Evolutionary conservation across 2,113 vertebrate species (phyloP), one percentile per base, ranked within the genome.

Genomic region (Lichenostomus cassidix): DNA sequence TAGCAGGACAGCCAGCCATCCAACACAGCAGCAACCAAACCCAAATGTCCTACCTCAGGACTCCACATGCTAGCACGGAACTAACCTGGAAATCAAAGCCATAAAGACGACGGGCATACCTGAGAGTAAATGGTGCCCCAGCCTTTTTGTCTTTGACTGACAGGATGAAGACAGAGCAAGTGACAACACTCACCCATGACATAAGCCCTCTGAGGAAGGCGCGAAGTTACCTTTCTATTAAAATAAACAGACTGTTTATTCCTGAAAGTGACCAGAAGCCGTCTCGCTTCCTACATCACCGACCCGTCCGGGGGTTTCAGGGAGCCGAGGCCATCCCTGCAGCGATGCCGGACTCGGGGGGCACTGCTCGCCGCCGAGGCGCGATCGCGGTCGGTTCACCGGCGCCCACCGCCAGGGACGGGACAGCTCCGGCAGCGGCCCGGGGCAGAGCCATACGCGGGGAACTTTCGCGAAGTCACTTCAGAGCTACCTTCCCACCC

Each of bases 11-110:
- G 37, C 49, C 20, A 53, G 5, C 75, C 33, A n/a, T 15, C 50
- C 77, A 86, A 80, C 2, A 53, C 60, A 2, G 50, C 52, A 18
- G 37, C 90, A 63, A 52, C 50, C 77, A 52, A 83, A 46, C 21
- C 49, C 49, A 27, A 64, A 55, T 16, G 76, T 84, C 96, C 96
- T 84, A 49, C 90, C 86, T 95, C 94, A 90, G 94, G 87, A 87
- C 41, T 25, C 41, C 29, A 11, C 13, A 53, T 3, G 10, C 80
- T 65, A 33, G 33, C 78, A 39, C 9, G 21, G 84, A 50, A 35
- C 35, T 21, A 71, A 88, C 35, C 68, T 31, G 80, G 53, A 41
- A 70, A 92, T 37, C 67, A 49, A 75, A 85, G 75, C 13, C 4
- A 1, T 0, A 6, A 52, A 52, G 18, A 19, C 9, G 6, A 77